These are phyloP conservation scores for human (Homo sapiens) DNA, from an alignment of 2,113 vertebrate genomes.

Conservation along the genomic window DNA sequence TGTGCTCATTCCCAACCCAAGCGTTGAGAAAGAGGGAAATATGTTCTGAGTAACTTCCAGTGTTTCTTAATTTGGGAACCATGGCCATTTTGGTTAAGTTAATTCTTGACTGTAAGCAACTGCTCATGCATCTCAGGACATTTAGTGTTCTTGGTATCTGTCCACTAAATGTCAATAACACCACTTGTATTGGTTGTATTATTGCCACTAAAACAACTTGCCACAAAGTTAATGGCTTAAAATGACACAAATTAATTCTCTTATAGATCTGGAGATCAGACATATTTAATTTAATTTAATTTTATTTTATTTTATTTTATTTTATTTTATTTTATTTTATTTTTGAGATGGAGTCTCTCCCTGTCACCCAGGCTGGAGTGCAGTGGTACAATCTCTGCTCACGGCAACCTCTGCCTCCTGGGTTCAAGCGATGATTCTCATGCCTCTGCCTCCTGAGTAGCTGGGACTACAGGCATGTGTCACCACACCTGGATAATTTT, in stretches of 20 bases:
- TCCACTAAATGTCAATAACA: neutral
- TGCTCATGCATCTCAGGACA: neutral
- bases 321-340: too few species aligned
- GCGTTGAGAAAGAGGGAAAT: neutral
- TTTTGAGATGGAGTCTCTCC: too few species aligned
- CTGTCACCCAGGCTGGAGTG: too few species aligned
- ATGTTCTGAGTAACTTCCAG: neutral
- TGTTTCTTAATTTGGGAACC: neutral
- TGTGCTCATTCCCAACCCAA: neutral
- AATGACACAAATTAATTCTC: neutral
- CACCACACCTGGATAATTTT: too few species aligned
- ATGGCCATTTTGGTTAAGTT: neutral
- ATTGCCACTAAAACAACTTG: neutral
- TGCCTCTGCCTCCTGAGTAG: too few species aligned
- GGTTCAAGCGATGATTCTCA: too few species aligned
- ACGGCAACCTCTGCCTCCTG: too few species aligned
- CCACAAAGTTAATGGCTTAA: neutral
- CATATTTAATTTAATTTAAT: neutral
- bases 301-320: neutral
- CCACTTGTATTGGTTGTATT: neutral
- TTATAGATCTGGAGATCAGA: neutral
- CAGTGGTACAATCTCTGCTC: too few species aligned
- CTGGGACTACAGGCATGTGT: too few species aligned
- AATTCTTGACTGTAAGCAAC: neutral
- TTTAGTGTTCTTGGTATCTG: neutral